Evolutionary conservation across 2,797 vertebrate species (phyloP), one percentile per base, ranked within the genome.

Genomic region (Podarcis siculus): DNA sequence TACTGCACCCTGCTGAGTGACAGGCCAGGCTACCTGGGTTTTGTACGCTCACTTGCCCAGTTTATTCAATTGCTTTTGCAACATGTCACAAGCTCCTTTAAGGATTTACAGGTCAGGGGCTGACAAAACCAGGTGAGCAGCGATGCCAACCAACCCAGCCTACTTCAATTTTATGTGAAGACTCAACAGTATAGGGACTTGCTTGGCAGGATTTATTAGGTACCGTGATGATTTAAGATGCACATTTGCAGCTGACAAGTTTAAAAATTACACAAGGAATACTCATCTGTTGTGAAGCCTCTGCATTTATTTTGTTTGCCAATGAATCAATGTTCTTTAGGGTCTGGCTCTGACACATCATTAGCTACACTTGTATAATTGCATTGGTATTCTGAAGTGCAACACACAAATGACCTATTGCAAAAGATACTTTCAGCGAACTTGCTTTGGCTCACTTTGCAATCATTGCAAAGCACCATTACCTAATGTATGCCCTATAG

Each of bases 391-490:
- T 10, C 37, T 80, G 61, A 39, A 67, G 23, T 27, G 13, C 4
- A 75, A 1, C 35, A 9, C 10, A 61, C 25, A 9, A 73, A 89
- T 61, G 35, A 30, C 64, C 27, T 82, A 58, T 32, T 37, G 61
- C 42, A 55, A 86, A 49, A 21, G 4, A 27, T 32, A 17, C 89
- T 82, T 89, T 83, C 81, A 92, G 77, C 87, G 73, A 92, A 90
- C 88, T 85, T 91, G 64, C 45, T 77, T 89, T 73, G 73, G 19
- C 39, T 83, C 76, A 91, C 81, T 86, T 83, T 83, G n/a, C 32
- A 10, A 75, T 49, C 66, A 89, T 93, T 91, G 35, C 82, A 79
- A 83, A 64, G 88, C 64, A 83, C 93, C 86, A 76, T 82, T 91
- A 89, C 87, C 87, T 79, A 87, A 87, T 88, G 76, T 55, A 66